Percentiles rank a stretch among this genome's conserved stretches.
phyloP scores from a whole-genome alignment of 2,113 vertebrate species.

The Pungitius pungitius region DNA sequence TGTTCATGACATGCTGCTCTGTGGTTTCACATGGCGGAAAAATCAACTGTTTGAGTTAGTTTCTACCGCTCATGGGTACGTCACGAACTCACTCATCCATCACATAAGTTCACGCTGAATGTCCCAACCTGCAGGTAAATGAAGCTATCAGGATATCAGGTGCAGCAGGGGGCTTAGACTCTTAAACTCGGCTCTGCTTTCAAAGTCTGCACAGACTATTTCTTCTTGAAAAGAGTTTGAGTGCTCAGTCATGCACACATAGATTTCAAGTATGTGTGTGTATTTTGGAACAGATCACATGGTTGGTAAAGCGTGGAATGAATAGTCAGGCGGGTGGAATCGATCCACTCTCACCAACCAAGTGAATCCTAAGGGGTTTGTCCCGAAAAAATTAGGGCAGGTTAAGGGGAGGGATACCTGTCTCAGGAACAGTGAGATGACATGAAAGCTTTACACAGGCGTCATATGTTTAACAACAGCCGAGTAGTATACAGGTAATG shows the following conservation, averaged over 20 bases:
- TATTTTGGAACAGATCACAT: conserved; percentile 75
- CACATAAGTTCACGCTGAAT: conserved; percentile 13
- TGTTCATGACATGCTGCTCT: conserved; percentile 39
- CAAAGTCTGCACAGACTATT: conserved; percentile 16
- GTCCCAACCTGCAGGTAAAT: conserved; percentile 23
- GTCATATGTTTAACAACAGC: not conserved
- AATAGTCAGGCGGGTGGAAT: conserved; percentile 64
- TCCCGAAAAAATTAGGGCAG: conserved; percentile 31
- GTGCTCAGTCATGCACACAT: conserved; percentile 42
- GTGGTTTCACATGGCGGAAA: conserved; percentile 38
- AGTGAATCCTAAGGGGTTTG: conserved; percentile 54
- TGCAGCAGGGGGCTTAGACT: not conserved
- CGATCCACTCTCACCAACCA: conserved; percentile 64
- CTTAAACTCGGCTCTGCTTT: conserved; percentile 10
- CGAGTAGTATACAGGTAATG: not conserved
- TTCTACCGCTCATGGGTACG: not conserved
- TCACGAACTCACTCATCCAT: conserved; percentile 5
- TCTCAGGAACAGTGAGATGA: conserved; percentile 1
- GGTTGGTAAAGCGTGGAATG: conserved; percentile 79
- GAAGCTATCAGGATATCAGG: conserved; percentile 23
- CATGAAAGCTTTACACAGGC: not conserved
- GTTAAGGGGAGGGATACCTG: conserved; percentile 15
- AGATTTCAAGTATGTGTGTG: conserved; percentile 34
- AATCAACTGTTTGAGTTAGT: not conserved
- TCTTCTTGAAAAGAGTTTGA: conserved; percentile 4